A percentile compares a stretch with the other conserved stretches of the same genome.
These are phyloP conservation scores for Parapsyche elsis DNA, from an alignment of 1,140 invertebrate species.

Conservation along the genomic window DNA sequence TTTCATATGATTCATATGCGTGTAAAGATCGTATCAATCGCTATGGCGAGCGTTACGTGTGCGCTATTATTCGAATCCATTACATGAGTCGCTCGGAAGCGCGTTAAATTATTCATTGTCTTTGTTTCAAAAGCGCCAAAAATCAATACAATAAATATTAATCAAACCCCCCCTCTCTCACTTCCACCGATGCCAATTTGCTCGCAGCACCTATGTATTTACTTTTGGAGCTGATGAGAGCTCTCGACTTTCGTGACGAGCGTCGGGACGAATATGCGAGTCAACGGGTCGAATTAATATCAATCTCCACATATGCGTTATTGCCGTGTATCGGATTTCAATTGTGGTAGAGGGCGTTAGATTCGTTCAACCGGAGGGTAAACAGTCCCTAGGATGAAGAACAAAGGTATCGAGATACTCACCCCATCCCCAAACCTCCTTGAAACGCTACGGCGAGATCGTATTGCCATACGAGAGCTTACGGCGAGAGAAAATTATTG, in stretches of 20 bases:
- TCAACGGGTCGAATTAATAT: not conserved
- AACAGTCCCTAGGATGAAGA: not conserved
- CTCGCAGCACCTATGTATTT: not conserved
- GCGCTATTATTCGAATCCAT: constrained; percentile 10
- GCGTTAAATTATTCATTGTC: not conserved
- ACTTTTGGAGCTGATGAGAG: not conserved
- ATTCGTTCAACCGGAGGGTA: not conserved
- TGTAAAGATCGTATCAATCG: constrained; percentile 16
- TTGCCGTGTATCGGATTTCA: constrained; percentile 14
- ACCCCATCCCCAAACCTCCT: no score
- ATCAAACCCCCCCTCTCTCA: not conserved
- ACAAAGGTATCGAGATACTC: constrained; percentile 1
- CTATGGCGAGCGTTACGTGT: not conserved
- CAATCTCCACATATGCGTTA: not conserved
- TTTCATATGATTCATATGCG: not conserved
- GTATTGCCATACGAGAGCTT: constrained; percentile 4
- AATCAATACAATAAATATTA: no score
- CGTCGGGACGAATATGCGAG: not conserved
- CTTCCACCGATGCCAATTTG: not conserved
- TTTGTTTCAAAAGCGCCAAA: no score
- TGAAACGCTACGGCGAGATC: not conserved
- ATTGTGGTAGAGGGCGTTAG: not conserved
- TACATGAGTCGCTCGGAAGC: not conserved
- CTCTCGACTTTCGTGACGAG: not conserved
- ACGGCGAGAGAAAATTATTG: not conserved